A percentile compares a stretch with the other conserved stretches of the same genome.
Conservation (phyloP, 2,888 invertebrate species). For the Alsophila aescularia region DNA sequence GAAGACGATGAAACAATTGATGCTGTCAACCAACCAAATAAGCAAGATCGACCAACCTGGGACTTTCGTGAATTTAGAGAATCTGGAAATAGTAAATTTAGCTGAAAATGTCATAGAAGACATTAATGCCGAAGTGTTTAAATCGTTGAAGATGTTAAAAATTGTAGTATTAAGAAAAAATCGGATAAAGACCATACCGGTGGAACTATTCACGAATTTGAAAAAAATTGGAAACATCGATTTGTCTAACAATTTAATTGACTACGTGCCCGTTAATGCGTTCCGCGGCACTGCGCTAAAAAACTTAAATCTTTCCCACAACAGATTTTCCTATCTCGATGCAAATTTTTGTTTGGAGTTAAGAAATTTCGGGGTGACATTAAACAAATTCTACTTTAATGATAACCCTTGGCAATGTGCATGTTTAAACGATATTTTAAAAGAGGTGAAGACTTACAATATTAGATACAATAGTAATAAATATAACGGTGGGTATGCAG, state of each 20-base stretch:
- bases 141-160: conserved; percentile 57
- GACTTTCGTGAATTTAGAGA: conserved; percentile 52
- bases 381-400: conserved; percentile 66
- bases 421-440: conserved; percentile 62
- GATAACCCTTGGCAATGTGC: conserved; percentile 77
- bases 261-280: conserved; percentile 58
- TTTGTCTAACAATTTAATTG: conserved; percentile 63
- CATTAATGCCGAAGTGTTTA: conserved; percentile 57
- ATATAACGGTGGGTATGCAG: conserved; percentile 60
- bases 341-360: conserved; percentile 70
- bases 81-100: conserved; percentile 62
- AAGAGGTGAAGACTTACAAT: conserved; percentile 58
- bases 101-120: conserved; percentile 57
- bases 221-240: conserved; percentile 56
- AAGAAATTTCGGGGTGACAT: conserved; percentile 57
- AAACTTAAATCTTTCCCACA: conserved; percentile 64
- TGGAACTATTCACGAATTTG: conserved; percentile 58
- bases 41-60: conserved; percentile 43
- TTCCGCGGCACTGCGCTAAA: conserved; percentile 61
- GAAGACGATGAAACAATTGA: conserved; percentile 57
- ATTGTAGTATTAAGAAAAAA: conserved; percentile 60
- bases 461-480: conserved; percentile 59
- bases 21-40: conserved; percentile 63
- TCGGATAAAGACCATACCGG: conserved; percentile 55
- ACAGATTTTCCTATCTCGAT: conserved; percentile 64